Percentiles rank a stretch among this genome's conserved stretches.
Evolutionary conservation across 2,113 vertebrate species (phyloP).

Genomic region (Oreocharis arfaki): DNA sequence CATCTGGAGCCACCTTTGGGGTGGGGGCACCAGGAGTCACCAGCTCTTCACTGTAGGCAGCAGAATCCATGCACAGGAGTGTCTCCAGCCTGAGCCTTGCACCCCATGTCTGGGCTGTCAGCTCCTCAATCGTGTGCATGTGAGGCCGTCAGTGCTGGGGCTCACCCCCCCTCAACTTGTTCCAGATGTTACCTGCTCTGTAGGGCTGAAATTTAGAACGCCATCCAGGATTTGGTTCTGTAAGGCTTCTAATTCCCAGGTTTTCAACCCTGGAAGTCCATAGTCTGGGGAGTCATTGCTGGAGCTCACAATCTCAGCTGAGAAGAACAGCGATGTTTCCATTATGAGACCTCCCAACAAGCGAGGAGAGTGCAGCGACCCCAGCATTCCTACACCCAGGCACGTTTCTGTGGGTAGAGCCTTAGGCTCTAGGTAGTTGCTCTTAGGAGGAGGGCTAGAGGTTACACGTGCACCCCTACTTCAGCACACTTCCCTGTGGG

Average conservation of each 20-base stretch:
- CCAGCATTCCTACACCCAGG: background rate
- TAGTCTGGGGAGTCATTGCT: background rate
- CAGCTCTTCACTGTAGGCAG: background rate
- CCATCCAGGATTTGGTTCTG: background rate
- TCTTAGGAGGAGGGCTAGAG: background rate
- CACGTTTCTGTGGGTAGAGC: background rate
- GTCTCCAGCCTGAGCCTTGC: background rate
- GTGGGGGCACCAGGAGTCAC: fast-evolving
- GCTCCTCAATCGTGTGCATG: background rate
- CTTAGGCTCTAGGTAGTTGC: too few species aligned
- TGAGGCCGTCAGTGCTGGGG: background rate
- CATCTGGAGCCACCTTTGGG: background rate
- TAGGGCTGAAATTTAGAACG: background rate
- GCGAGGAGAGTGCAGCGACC: fast-evolving
- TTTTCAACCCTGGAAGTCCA: background rate
- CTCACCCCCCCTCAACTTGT: background rate
- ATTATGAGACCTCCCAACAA: background rate
- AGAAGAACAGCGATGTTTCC: fast-evolving
- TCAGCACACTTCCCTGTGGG: fast-evolving
- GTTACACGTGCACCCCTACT: fast-evolving
- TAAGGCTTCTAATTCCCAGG: background rate
- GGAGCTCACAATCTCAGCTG: background rate
- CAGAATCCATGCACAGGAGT: background rate
- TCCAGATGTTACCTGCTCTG: fast-evolving
- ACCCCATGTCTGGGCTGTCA: background rate